Conservation (phyloP, 2,113 vertebrate species). For the Bubo scandiacus region DNA sequence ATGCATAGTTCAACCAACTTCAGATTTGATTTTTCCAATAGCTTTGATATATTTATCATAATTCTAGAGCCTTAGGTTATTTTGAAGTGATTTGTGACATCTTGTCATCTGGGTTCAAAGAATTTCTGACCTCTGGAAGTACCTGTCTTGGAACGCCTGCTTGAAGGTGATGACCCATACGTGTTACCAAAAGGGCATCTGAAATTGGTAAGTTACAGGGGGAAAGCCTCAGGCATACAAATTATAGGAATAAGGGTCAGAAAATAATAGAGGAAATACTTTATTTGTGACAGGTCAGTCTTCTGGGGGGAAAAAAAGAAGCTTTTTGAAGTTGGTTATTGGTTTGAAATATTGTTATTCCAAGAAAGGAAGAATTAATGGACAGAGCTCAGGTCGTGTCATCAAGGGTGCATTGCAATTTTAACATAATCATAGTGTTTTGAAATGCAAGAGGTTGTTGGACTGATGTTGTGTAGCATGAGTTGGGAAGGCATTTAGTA, state of each 20-base stretch:
- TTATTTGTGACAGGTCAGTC: background rate
- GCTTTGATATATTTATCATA: background rate
- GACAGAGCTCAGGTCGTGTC: fast-evolving
- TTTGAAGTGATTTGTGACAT: background rate
- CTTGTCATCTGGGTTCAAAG: background rate
- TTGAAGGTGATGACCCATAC: background rate
- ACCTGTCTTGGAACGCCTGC: background rate
- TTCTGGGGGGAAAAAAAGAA: background rate
- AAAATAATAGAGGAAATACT: background rate
- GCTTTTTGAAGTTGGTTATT: background rate
- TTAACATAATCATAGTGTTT: background rate
- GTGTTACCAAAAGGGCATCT: background rate
- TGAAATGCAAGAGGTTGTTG: background rate
- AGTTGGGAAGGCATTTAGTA: background rate
- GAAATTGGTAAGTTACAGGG: background rate
- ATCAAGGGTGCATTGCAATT: background rate
- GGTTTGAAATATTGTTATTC: background rate
- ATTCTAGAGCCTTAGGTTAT: background rate
- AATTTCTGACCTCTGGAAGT: background rate
- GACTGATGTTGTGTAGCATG: background rate
- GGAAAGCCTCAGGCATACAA: background rate
- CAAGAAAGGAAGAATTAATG: background rate
- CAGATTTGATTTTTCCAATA: background rate
- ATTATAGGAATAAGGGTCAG: background rate
- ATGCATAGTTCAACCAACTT: background rate